A percentile compares a stretch with the other conserved stretches of the same genome.
Conservation (phyloP, 2,888 invertebrate genomes). For the Drosophila meridiana region DNA sequence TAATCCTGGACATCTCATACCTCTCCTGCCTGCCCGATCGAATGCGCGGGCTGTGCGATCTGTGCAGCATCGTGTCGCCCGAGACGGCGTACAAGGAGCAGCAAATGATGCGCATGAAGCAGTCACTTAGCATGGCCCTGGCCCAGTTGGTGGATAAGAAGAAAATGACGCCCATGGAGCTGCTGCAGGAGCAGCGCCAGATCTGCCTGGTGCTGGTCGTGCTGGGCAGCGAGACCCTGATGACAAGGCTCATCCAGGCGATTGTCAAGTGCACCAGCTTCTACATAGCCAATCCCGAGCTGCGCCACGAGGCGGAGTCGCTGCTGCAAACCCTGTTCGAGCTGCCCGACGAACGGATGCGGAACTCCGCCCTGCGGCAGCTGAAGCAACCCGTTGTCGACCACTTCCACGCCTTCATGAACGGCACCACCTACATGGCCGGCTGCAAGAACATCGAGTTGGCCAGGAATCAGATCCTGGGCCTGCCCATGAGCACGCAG, state of each 20-base stretch:
- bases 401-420: constrained; percentile 79
- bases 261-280: constrained; percentile 64
- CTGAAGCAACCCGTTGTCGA: constrained; percentile 67
- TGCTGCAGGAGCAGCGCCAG: constrained; percentile 39
- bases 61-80: neutral
- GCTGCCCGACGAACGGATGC: constrained; percentile 62
- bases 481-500: constrained; percentile 78
- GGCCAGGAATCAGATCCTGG: constrained; percentile 69
- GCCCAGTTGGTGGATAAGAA: constrained; percentile 21
- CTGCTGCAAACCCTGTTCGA: constrained; percentile 72
- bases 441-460: constrained; percentile 66
- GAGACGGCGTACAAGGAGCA: constrained; percentile 21
- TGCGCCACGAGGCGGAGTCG: constrained; percentile 69
- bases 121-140: constrained; percentile 40
- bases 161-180: constrained; percentile 7
- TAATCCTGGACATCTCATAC: constrained; percentile 62
- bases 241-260: constrained; percentile 66
- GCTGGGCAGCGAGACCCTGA: constrained; percentile 72
- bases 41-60: constrained; percentile 15
- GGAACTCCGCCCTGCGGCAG: constrained; percentile 59
- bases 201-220: constrained; percentile 67
- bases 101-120: constrained; percentile 33
- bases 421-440: constrained; percentile 64
- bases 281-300: constrained; percentile 49
- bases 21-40: constrained; percentile 46